Percentiles rank a stretch among this genome's conserved stretches.
Conservation (phyloP, 2,113 vertebrate genomes). For the Engraulis encrasicolus region DNA sequence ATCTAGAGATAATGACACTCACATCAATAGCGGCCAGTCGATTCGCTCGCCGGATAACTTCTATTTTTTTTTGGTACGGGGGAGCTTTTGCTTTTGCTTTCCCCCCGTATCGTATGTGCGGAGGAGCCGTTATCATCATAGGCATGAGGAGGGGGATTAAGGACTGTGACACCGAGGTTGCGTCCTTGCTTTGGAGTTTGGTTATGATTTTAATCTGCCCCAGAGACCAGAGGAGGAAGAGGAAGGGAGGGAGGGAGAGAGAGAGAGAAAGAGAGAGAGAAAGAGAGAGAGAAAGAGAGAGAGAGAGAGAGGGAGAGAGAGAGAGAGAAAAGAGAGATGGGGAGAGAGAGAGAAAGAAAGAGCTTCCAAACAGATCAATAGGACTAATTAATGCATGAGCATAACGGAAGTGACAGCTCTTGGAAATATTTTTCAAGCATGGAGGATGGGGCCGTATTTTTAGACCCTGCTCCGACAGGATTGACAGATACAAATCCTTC, state of each 20-base stretch:
- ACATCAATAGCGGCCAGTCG: slow-evolving; percentile 84
- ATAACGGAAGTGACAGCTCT: slow-evolving; percentile 43
- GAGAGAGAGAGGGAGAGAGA: too few relatives aligned
- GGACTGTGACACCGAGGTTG: slow-evolving; percentile 79
- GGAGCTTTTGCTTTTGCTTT: slow-evolving; percentile 47
- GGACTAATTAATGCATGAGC: slow-evolving; percentile 55
- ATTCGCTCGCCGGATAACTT: slow-evolving; percentile 77
- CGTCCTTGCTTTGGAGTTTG: slow-evolving; percentile 79
- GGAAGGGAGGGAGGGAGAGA: too few relatives aligned
- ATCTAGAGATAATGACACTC: slow-evolving; percentile 80
- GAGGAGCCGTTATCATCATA: slow-evolving; percentile 59
- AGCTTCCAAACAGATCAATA: slow-evolving; percentile 78
- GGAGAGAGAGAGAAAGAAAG: too few relatives aligned
- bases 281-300: too few relatives aligned
- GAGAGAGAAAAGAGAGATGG: too few relatives aligned
- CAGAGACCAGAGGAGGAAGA: slow-evolving; percentile 55
- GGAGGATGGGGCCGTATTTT: slow-evolving; percentile 38
- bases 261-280: too few relatives aligned
- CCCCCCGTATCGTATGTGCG: too few relatives aligned
- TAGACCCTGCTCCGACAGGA: slow-evolving; percentile 24
- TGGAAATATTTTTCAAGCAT: slow-evolving; percentile 26
- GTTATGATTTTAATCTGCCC: slow-evolving; percentile 92
- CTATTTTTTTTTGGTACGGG: slow-evolving; percentile 56
- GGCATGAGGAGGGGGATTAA: slow-evolving; percentile 80
- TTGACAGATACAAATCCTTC: slow-evolving; percentile 27